phyloP scores from a whole-genome alignment of 1,140 invertebrate genomes.

The Cotesia typhae region DNA sequence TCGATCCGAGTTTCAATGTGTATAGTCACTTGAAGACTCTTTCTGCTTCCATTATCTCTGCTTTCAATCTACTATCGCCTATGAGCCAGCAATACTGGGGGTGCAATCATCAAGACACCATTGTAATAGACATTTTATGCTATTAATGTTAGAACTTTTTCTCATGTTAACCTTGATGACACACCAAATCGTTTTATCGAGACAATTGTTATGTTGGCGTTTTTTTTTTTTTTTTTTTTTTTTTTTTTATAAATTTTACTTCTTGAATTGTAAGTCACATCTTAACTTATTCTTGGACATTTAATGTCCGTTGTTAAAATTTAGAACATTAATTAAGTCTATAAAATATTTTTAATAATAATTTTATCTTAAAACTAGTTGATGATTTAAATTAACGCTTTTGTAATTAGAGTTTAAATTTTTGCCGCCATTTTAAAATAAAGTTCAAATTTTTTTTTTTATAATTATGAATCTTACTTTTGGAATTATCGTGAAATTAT shows the following conservation, averaged over 20 bases:
- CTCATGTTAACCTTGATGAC: constrained; percentile 12
- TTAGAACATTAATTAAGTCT: too few species aligned
- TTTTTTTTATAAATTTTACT: neutral
- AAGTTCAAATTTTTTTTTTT: too few species aligned
- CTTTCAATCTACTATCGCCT: constrained; percentile 17
- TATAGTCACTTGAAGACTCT: constrained; percentile 22
- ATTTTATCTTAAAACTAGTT: too few species aligned
- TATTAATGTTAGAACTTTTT: constrained; percentile 23
- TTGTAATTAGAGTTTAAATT: too few species aligned
- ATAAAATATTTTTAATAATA: too few species aligned
- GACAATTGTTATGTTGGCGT: neutral
- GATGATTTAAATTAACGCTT: too few species aligned
- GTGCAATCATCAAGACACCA: constrained; percentile 11
- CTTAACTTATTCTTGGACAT: too few species aligned
- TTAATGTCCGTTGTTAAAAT: too few species aligned
- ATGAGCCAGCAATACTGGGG: neutral
- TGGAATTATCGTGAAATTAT: too few species aligned
- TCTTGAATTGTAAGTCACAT: neutral
- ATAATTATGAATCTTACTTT: too few species aligned
- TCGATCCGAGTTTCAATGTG: constrained; percentile 25
- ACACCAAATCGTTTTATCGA: neutral
- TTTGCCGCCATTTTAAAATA: too few species aligned
- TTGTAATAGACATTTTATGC: constrained; percentile 22
- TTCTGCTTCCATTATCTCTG: constrained; percentile 28
- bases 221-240: neutral